Evolutionary conservation across 2,888 invertebrate species (phyloP).

Genomic region (Chirona hameri): DNA sequence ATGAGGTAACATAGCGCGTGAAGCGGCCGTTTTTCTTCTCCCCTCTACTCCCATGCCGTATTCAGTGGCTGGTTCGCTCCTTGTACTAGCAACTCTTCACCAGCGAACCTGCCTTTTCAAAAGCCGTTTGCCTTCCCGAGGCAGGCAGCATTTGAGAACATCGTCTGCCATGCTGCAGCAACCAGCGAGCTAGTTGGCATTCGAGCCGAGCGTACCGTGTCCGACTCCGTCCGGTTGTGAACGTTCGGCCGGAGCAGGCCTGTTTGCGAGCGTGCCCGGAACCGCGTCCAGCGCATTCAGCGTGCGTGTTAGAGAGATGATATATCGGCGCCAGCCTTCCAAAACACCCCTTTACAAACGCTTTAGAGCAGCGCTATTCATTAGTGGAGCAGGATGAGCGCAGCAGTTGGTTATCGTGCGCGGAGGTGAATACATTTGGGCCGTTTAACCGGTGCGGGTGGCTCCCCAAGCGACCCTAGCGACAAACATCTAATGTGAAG

Average conservation of each 20-base stretch:
- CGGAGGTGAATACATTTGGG: constrained; percentile 2
- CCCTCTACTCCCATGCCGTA: not conserved
- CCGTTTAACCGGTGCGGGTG: not conserved
- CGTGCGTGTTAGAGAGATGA: not conserved
- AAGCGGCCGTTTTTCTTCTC: not conserved
- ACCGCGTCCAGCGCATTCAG: not conserved
- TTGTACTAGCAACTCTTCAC: too few species aligned
- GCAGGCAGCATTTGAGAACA: too few species aligned
- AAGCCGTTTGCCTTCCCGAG: too few species aligned
- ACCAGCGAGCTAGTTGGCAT: not conserved
- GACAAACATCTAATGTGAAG: not conserved
- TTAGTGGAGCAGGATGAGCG: not conserved
- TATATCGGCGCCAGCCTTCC: not conserved
- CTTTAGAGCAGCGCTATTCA: constrained; percentile 6
- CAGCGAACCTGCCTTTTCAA: too few species aligned
- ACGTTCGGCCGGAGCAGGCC: too few species aligned
- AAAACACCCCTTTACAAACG: constrained; percentile 24
- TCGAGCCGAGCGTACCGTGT: not conserved
- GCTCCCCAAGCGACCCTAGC: not conserved
- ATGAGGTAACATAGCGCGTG: not conserved
- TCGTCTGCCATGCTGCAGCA: not conserved
- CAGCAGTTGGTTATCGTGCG: not conserved
- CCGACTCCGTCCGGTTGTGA: not conserved
- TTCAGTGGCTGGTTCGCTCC: too few species aligned
- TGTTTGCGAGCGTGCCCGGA: not conserved